Base-by-base conservation (phyloP, 2,888 invertebrate species). In the Apomyelois bistriatella region DNA sequence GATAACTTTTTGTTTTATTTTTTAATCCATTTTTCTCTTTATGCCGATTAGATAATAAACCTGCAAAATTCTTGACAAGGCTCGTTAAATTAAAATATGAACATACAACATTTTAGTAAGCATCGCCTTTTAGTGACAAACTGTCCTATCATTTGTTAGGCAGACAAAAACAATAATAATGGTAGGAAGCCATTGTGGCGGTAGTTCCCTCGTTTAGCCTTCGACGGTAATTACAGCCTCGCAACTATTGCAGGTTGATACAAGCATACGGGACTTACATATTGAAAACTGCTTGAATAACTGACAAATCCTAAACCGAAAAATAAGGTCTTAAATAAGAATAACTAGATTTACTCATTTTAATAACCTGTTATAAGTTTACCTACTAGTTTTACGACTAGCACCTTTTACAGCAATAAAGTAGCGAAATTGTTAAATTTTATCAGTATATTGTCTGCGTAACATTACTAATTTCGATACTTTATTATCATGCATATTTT, bases 161-260 rank as follows among this genome's bases (percentile, higher is more conserved):
- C 58, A 61, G 58, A 68, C 65, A 69, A 66, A 32, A 32, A 66
- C 62, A 60, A 58, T 57, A 54, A 62, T 74, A 72, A 72, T 73
- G 66, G 66, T 72, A 72, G 73, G 72, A 76, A 74, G 67, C 75
- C 71, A 76, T 77, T 80, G 79, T 75, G 58, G 58, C 60, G 36
- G 61, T 59, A 60, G 75, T 76, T 83, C 76, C 75, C 78, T 76
- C 74, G 71, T 64, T 66, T 69, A 79, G 70, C 81, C 82, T 82
- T 83, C 79, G 64, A 55, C 61, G 56, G 59, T 76, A 81, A 79
- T 82, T 80, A 62, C 53, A 57, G 61, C 57, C 63, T 68, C 66
- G 65, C 59, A 62, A 60, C 63, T 58, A 58, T 64, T 61, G 64
- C 61, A 55, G 57, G 60, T 30, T 28, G 10, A 57, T 49, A 53